Percentiles rank a stretch among this genome's conserved stretches.
Evolutionary conservation across 2,797 vertebrate genomes (phyloP).

Genomic region (Sandelia bainsii): DNA sequence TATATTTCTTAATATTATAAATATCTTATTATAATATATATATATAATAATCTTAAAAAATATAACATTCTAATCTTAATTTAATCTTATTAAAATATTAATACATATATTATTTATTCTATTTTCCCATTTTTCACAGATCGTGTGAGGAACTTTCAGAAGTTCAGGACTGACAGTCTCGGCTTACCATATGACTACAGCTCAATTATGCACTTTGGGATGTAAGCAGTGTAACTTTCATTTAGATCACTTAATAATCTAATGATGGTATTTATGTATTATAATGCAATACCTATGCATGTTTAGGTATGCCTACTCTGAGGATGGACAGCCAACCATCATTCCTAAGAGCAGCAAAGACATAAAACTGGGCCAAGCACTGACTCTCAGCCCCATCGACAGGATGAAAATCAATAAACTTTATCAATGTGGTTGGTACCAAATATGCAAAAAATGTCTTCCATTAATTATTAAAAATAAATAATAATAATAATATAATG

Average conservation of each 20-base stretch:
- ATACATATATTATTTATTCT: too few species aligned
- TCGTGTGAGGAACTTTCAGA: constrained; percentile 88
- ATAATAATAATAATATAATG: too few species aligned
- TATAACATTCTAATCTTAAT: too few species aligned
- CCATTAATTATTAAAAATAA: not conserved
- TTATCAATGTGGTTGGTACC: constrained; percentile 81
- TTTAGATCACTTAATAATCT: not conserved
- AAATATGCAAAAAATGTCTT: constrained; percentile 21
- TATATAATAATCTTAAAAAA: too few species aligned
- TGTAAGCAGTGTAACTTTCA: constrained; percentile 74
- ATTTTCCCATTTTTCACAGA: constrained; percentile 66
- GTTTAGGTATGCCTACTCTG: constrained; percentile 83
- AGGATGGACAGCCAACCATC: constrained; percentile 83
- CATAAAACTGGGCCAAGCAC: constrained; percentile 77
- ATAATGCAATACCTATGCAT: constrained; percentile 1
- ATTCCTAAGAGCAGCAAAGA: constrained; percentile 73
- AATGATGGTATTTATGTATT: accelerated
- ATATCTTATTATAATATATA: too few species aligned
- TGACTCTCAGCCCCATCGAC: constrained; percentile 81
- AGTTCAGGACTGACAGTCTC: constrained; percentile 87
- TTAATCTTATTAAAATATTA: too few species aligned
- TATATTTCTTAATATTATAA: too few species aligned
- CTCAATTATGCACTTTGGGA: constrained; percentile 93
- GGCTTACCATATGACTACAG: constrained; percentile 89
- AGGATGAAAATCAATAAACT: constrained; percentile 85